Evolutionary conservation across 2,888 invertebrate genomes (phyloP).

Genomic region (Leptinotarsa tumamoca): DNA sequence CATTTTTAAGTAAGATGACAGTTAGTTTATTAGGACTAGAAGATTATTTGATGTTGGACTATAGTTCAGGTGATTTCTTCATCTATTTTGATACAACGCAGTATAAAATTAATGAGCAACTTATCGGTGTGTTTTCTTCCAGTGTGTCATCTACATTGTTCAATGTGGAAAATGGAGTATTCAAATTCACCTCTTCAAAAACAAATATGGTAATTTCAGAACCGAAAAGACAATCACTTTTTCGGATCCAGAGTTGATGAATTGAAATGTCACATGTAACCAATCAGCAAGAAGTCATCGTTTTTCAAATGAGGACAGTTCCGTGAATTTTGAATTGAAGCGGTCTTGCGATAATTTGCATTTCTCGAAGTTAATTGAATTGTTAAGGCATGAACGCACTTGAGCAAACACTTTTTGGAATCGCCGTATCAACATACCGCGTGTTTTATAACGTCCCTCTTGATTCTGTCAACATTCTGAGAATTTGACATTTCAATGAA

Average conservation of each 20-base stretch:
- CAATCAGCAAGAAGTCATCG: neutral
- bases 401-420: constrained; percentile 23
- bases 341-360: neutral
- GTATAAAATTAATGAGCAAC: too few relatives aligned
- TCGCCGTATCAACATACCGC: constrained; percentile 28
- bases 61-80: too few relatives aligned
- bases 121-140: too few relatives aligned
- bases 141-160: too few relatives aligned
- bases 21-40: too few relatives aligned
- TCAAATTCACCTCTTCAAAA: too few relatives aligned
- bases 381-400: constrained; percentile 23
- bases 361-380: constrained; percentile 16
- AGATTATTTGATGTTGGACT: too few relatives aligned
- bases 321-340: neutral
- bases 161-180: too few relatives aligned
- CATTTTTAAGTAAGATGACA: too few relatives aligned
- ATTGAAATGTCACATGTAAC: neutral
- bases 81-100: too few relatives aligned
- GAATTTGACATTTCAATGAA: constrained; percentile 58
- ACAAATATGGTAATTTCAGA: neutral
- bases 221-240: too few relatives aligned
- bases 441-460: constrained; percentile 26
- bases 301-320: constrained; percentile 1
- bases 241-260: too few relatives aligned
- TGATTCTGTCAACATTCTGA: constrained; percentile 52